A percentile compares a stretch with the other conserved stretches of the same genome.
Evolutionary conservation across 2,113 vertebrate species (phyloP).

Genomic region (Dicerorhinus sumatrensis): DNA sequence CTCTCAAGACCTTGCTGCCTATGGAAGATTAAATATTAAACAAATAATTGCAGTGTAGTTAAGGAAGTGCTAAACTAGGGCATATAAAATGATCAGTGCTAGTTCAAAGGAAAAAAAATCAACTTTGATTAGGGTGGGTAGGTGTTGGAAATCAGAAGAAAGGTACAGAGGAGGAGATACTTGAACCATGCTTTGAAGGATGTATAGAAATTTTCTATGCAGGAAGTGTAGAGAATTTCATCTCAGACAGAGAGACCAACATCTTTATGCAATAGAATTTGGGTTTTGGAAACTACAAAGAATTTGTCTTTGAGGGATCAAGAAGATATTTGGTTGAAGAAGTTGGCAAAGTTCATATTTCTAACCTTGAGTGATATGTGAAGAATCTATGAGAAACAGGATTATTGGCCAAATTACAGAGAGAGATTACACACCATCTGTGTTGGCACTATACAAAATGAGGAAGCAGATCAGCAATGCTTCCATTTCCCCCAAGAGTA

Average conservation of each 20-base stretch:
- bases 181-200: neutral
- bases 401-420: conserved; percentile 1
- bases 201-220: neutral
- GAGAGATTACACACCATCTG: neutral
- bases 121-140: neutral
- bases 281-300: neutral
- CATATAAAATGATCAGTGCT: neutral
- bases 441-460: neutral
- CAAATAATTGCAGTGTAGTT: neutral
- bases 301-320: conserved; percentile 8
- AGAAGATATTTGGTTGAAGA: neutral
- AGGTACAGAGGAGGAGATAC: neutral
- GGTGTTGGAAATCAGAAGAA: neutral
- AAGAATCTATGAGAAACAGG: neutral
- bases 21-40: conserved; percentile 1
- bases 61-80: neutral
- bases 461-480: neutral
- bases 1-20: neutral
- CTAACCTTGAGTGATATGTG: neutral
- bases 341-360: neutral
- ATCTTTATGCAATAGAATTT: neutral
- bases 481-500: neutral
- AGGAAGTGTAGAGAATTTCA: neutral
- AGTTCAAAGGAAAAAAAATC: neutral
- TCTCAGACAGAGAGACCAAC: neutral